Evolutionary conservation across 2,888 invertebrate species (phyloP).

Genomic region (Leptinotarsa juncta): DNA sequence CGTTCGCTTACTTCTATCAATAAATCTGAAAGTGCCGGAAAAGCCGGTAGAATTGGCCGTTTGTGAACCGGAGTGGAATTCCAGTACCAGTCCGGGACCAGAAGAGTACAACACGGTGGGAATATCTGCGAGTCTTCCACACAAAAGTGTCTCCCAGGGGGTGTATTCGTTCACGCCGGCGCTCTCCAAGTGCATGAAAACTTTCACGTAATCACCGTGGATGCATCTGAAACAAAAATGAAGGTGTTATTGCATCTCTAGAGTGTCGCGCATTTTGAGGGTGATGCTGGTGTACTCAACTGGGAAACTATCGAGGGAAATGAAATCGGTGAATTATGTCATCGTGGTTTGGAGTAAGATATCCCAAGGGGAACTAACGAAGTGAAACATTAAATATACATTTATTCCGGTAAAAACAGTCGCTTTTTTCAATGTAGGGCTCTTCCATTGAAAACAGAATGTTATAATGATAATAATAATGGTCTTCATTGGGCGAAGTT

Average conservation of each 20-base stretch:
- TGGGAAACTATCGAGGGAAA: too few relatives aligned
- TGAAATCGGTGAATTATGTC: too few relatives aligned
- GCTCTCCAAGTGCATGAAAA: constrained; percentile 81
- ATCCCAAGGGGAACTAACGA: too few relatives aligned
- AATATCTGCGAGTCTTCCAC: constrained; percentile 76
- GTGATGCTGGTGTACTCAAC: too few relatives aligned
- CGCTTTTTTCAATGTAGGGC: too few relatives aligned
- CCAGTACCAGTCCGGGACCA: constrained; percentile 78
- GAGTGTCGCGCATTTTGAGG: too few relatives aligned
- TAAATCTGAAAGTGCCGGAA: constrained; percentile 80
- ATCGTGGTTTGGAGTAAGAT: too few relatives aligned
- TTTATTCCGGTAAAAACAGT: too few relatives aligned
- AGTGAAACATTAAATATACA: too few relatives aligned
- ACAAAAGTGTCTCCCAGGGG: constrained; percentile 79
- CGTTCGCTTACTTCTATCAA: constrained; percentile 77
- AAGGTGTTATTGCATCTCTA: not conserved
- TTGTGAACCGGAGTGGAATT: constrained; percentile 75
- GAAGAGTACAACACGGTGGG: constrained; percentile 82
- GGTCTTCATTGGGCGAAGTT: too few relatives aligned
- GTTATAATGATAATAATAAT: too few relatives aligned
- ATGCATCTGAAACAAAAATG: constrained; percentile 74
- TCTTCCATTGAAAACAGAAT: too few relatives aligned
- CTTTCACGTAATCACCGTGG: constrained; percentile 80
- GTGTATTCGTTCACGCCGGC: constrained; percentile 80
- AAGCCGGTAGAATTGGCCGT: constrained; percentile 76